Conservation (phyloP, 2,888 invertebrate species). For the Aproaerema taeniolella region DNA sequence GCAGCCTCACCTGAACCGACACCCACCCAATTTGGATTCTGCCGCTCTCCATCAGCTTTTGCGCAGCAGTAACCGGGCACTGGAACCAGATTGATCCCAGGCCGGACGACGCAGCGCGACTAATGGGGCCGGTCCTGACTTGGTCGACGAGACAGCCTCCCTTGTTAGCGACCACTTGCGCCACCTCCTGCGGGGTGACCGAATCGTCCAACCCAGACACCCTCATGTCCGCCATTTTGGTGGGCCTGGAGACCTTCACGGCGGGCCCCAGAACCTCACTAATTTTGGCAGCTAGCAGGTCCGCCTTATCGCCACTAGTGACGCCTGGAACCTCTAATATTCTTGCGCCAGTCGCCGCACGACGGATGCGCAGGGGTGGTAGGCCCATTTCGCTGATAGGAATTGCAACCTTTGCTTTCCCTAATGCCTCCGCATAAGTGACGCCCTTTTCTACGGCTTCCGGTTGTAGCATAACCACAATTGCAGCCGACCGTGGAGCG, state of each 20-base stretch:
- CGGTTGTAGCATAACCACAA: too few species aligned
- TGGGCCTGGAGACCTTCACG: neutral
- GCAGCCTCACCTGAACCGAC: neutral
- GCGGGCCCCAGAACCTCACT: neutral
- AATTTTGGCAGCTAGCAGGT: neutral
- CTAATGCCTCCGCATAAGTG: too few species aligned
- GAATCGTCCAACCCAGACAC: neutral
- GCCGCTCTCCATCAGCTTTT: neutral
- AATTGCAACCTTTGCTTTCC: too few species aligned
- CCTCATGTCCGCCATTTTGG: neutral
- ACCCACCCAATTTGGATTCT: neutral
- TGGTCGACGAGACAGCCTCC: neutral
- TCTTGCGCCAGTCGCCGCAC: neutral
- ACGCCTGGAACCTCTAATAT: neutral
- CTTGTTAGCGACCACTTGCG: neutral
- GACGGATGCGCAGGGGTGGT: too few species aligned
- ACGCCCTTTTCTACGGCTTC: too few species aligned
- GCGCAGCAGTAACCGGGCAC: neutral
- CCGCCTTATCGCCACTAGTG: neutral
- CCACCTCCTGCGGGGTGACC: neutral
- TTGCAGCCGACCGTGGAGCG: too few species aligned
- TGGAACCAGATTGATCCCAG: neutral
- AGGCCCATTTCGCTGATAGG: too few species aligned
- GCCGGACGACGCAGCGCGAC: neutral
- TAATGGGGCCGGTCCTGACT: neutral